Base-by-base conservation (phyloP, 2,797 vertebrate genomes). In the Pogoniulus pusillus region DNA sequence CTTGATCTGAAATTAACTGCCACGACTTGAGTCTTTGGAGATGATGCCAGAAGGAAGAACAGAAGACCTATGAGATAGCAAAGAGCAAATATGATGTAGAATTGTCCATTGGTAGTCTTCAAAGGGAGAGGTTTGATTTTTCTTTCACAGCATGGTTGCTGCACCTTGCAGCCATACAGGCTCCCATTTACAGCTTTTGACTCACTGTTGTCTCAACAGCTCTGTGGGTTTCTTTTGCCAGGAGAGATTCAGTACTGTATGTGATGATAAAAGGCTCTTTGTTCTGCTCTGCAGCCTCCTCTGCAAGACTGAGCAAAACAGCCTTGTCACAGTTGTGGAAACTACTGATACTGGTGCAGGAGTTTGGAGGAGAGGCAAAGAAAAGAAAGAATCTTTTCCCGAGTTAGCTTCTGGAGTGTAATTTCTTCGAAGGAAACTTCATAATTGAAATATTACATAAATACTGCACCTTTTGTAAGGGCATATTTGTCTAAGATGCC, bases 1-100 rank as follows among this genome's bases (percentile, higher is more conserved):
- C 57, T 39, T 70, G 63, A 87, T 87, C 45, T 85, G 43, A 89
- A 75, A 57, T 87, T 90, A 85, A 91, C 64, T 93, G 88, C 87
- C 43, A 78, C 8, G 68, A 80, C 59, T 45, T 49, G 60, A 90
- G n/a, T 91, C 59, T 80, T 90, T 16, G 30, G 87, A 74, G 64
- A 22, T 58, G 53, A 35, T 39, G 85, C 68, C 59, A 63, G 59
- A 37, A 72, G 65, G 83, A 91, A 34, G 41, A 90, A 43, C 41
- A 85, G 60, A 68, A 78, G 65, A 86, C 32, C 30, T 58, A 55
- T 78, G 82, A 82, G 59, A 55, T 6, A 51, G 43, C 18, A 37
- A 74, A 74, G 34, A 72, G 23, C 24, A 74, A 80, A 62, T 47
- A 71, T 2, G 35, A 69, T 62, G 65, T 69, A 81, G 72, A 91